phyloP scores from a whole-genome alignment of 2,888 invertebrate species.

The Crepidodera aurea region DNA sequence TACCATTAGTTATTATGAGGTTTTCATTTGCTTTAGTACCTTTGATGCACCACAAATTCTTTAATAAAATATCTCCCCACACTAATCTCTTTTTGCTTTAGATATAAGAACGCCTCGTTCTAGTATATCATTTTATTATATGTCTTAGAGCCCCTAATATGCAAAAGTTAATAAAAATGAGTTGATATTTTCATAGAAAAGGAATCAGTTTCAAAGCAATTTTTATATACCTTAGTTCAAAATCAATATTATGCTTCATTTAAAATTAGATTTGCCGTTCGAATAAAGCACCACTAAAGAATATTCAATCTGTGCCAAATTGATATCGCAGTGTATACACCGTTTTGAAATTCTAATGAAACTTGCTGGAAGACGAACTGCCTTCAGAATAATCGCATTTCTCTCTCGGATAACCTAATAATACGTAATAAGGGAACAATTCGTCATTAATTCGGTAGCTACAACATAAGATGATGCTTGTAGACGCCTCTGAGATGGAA shows the following conservation, averaged over 20 bases:
- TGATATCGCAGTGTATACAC: conserved; percentile 33
- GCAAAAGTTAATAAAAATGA: too few species aligned
- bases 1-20: too few species aligned
- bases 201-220: not conserved
- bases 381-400: conserved; percentile 48
- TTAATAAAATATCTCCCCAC: too few species aligned
- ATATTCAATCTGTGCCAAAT: conserved; percentile 28
- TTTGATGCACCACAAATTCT: too few species aligned
- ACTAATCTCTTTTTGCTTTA: too few species aligned
- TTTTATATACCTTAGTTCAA: not conserved
- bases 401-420: conserved; percentile 50
- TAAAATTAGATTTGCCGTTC: conserved; percentile 7
- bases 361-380: conserved; percentile 45
- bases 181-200: not conserved
- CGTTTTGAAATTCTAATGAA: conserved; percentile 46
- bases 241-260: conserved; percentile 5
- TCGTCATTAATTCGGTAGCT: conserved; percentile 52
- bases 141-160: too few species aligned
- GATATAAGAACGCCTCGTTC: too few species aligned
- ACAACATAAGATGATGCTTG: conserved; percentile 43
- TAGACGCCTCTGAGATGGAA: conserved; percentile 44
- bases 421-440: conserved; percentile 53
- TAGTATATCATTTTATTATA: too few species aligned
- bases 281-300: conserved; percentile 10
- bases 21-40: too few species aligned